Evolutionary conservation across 2,113 vertebrate species (phyloP), one percentile per base, ranked within the genome.

Genomic region (Pseudopodoces humilis): DNA sequence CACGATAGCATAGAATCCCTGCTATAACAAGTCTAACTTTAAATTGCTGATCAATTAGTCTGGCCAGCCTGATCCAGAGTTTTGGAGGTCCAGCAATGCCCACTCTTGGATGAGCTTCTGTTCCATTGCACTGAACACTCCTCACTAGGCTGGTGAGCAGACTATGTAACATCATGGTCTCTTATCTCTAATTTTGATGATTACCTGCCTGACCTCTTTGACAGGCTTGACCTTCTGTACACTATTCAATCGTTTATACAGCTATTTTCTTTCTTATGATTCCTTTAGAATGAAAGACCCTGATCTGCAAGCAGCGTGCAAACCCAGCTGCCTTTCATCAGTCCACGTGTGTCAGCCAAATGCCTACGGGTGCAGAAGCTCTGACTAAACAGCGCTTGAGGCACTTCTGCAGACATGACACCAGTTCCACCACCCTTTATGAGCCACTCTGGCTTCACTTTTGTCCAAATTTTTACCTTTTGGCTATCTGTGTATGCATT

Each of bases 131-230:
- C 44, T 43, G 68, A 65, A 63, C 50, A 43, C 60, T 77, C 47
- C 25, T 63, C 39, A 41, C 33, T 10, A 76, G 71, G 44, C 59
- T 81, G 60, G 31, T 44, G 25, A 86, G 21, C n/a, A 60, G 77
- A 76, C 6, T 68, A 27, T 50, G 37, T 37, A 64, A 72, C 13
- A 13, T 6, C 20, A 1, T n/a, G 37, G 5, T 78, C 77, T 92
- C 88, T 90, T 83, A 68, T 92, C 60, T 56, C 75, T 82, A 69
- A 90, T 94, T 96, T 90, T 59, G 52, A 67, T 93, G 67, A 81
- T 80, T 88, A 77, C 82, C 79, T 80, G 50, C 71, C 90, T 92
- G 83, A 90, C 68, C 47, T 81, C 47, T 93, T 67, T 70, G 63
- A 49, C 37, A 84, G 37, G 14, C 28, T 84, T 84, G 62, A 75